A percentile compares a stretch with the other conserved stretches of the same genome.
Conservation (phyloP, 2,113 vertebrate species). For the Irena cyanogastra region DNA sequence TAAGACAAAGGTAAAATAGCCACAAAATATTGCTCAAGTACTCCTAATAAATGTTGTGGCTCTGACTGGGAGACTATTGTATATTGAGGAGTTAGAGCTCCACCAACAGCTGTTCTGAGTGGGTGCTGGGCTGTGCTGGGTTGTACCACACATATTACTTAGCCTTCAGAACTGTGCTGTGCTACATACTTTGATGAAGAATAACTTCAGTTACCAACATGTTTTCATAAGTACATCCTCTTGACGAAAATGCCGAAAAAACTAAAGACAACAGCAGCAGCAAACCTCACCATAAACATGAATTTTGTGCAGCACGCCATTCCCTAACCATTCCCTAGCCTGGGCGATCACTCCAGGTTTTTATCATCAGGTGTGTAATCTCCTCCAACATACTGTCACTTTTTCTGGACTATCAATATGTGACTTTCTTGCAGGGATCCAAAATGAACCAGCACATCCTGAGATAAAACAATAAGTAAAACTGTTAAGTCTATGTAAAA, state of each 20-base stretch:
- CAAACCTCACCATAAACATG: rapidly evolving
- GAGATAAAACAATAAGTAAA: not conserved
- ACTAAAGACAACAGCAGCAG: rapidly evolving
- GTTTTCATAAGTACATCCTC: not conserved
- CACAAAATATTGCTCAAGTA: not conserved
- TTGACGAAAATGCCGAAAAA: not conserved
- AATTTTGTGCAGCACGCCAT: not conserved
- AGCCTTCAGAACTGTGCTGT: not conserved
- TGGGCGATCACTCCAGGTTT: not conserved
- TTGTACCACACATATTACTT: not conserved
- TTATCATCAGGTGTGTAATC: not conserved
- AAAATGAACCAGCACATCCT: not conserved
- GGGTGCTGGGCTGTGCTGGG: not conserved
- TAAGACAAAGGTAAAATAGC: not conserved
- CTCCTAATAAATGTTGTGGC: not conserved
- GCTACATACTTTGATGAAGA: not conserved
- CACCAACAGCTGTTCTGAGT: not conserved
- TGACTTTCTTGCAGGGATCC: not conserved
- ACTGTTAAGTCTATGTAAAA: not conserved
- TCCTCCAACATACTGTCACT: not conserved
- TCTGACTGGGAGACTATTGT: rapidly evolving
- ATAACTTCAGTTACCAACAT: not conserved
- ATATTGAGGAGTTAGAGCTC: not conserved
- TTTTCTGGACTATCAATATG: not conserved
- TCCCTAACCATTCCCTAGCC: not conserved